Conservation (phyloP, 1,140 invertebrate genomes). For the Dinoponera quadriceps region DNA sequence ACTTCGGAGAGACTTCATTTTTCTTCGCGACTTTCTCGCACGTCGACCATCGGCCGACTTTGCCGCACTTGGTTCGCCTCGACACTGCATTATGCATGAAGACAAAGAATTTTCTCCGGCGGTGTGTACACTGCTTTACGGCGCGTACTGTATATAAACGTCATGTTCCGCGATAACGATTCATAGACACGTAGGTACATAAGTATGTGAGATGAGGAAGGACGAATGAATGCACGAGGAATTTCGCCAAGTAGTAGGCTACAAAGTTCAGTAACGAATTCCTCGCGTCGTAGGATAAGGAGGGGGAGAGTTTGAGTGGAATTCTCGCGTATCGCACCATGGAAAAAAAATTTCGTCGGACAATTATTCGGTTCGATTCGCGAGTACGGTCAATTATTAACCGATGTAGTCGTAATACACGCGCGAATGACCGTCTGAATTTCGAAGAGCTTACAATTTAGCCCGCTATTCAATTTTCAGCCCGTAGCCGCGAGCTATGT, state of each 20-base stretch:
- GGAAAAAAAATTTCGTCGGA: not conserved
- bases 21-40: not conserved
- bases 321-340: too few relatives aligned
- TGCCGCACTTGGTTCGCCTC: conserved; percentile 16
- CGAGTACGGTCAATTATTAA: conserved; percentile 22
- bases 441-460: conserved; percentile 15
- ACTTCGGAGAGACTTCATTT: conserved; percentile 28
- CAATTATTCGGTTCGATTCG: conserved; percentile 26
- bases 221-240: not conserved
- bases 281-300: too few relatives aligned
- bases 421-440: conserved; percentile 37
- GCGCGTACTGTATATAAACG: not conserved
- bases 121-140: not conserved
- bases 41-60: not conserved
- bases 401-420: not conserved
- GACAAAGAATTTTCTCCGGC: conserved; percentile 22
- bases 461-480: conserved; percentile 37
- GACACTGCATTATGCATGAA: conserved; percentile 56
- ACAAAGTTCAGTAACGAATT: too few relatives aligned
- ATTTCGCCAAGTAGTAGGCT: not conserved
- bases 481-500: conserved; percentile 1
- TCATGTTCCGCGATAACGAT: conserved; percentile 29
- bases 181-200: not conserved
- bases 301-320: too few relatives aligned
- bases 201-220: not conserved